Conservation (phyloP, 2,888 invertebrate genomes). For the Timema cristinae region DNA sequence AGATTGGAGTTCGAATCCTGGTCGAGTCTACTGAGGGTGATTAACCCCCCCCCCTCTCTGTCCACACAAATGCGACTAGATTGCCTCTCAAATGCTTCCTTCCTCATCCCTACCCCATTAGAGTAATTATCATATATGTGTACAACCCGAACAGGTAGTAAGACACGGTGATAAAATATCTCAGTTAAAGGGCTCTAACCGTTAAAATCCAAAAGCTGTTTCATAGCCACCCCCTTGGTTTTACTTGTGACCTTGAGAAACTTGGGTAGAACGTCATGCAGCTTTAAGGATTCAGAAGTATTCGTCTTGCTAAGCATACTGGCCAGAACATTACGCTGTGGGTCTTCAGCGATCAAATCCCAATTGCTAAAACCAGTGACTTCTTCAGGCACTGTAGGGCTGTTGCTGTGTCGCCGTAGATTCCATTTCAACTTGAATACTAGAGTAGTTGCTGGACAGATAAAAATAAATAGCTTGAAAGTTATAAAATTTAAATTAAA, state of each 20-base stretch:
- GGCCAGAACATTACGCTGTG: slow-evolving; percentile 59
- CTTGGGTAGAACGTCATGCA: slow-evolving; percentile 69
- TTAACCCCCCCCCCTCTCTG: too few species aligned
- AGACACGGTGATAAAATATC: too few species aligned
- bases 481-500: too few species aligned
- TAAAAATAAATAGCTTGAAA: too few species aligned
- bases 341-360: slow-evolving; percentile 53
- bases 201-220: slow-evolving; percentile 53
- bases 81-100: too few species aligned
- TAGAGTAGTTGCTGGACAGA: neutral
- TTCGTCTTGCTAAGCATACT: slow-evolving; percentile 54
- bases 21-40: too few species aligned
- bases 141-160: too few species aligned
- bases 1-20: too few species aligned
- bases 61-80: too few species aligned
- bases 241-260: slow-evolving; percentile 77
- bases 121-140: too few species aligned
- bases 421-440: slow-evolving; percentile 49
- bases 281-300: slow-evolving; percentile 44
- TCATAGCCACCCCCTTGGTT: slow-evolving; percentile 60
- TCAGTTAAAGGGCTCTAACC: too few species aligned
- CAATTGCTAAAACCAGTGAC: slow-evolving; percentile 60
- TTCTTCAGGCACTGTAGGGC: slow-evolving; percentile 65
- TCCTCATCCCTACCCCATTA: too few species aligned
- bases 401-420: slow-evolving; percentile 67